A percentile compares a stretch with the other conserved stretches of the same genome.
These are phyloP conservation scores for Eucera pruinosa DNA, from an alignment of 2,888 invertebrate species.

Conservation along the genomic window DNA sequence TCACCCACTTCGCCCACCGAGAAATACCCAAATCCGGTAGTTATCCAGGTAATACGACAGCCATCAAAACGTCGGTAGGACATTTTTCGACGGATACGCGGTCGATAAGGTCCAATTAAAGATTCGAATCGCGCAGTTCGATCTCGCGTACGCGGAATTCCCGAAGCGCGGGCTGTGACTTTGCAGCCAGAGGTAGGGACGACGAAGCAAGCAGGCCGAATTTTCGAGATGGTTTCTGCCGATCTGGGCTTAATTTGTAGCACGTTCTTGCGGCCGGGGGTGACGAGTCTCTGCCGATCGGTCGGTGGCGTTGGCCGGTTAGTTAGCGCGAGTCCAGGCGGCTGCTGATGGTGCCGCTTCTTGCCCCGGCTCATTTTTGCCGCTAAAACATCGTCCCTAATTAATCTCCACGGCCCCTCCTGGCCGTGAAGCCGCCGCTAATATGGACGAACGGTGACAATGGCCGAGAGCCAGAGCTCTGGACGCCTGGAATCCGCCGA, in stretches of 20 bases:
- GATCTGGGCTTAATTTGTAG: constrained; percentile 83
- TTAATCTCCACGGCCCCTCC: constrained; percentile 78
- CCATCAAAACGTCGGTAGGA: background rate
- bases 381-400: constrained; percentile 82
- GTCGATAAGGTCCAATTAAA: constrained; percentile 40
- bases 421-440: constrained; percentile 52
- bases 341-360: constrained; percentile 66
- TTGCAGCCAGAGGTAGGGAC: background rate
- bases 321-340: constrained; percentile 74
- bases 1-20: no score
- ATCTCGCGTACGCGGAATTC: constrained; percentile 32
- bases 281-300: constrained; percentile 69
- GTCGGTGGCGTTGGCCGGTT: constrained; percentile 69
- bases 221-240: constrained; percentile 80
- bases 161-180: constrained; percentile 4
- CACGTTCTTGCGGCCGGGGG: constrained; percentile 81
- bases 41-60: background rate
- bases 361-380: constrained; percentile 78
- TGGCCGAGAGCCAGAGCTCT: constrained; percentile 38
- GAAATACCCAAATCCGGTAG: no score
- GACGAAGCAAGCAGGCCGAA: constrained; percentile 57
- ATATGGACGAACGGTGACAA: constrained; percentile 70
- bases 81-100: constrained; percentile 8
- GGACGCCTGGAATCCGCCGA: constrained; percentile 70
- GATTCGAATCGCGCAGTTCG: constrained; percentile 36